Conservation (phyloP, 2,113 vertebrate genomes). For the Chionomys nivalis region DNA sequence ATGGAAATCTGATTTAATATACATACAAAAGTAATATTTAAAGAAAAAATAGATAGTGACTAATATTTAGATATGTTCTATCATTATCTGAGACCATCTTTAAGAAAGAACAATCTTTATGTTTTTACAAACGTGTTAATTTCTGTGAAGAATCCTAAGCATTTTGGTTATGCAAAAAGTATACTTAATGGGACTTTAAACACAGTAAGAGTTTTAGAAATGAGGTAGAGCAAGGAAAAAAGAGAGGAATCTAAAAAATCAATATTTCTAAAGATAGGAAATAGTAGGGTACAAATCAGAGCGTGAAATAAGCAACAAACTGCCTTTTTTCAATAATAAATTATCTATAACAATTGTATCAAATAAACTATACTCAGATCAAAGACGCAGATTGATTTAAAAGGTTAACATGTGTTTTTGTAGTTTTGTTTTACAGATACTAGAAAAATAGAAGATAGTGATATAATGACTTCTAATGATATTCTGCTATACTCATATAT, state of each 20-base stretch:
- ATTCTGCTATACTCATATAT: not conserved
- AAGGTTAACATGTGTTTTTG: slow-evolving; percentile 63
- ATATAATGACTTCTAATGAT: slow-evolving; percentile 14
- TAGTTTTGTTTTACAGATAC: slow-evolving; percentile 67
- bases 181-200: not conserved
- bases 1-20: not conserved
- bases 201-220: not conserved
- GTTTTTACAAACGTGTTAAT: not conserved
- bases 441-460: slow-evolving; percentile 63
- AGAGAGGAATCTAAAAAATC: not conserved
- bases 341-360: slow-evolving; percentile 59
- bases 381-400: slow-evolving; percentile 76
- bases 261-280: not conserved
- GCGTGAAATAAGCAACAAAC: slow-evolving; percentile 14
- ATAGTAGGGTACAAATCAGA: not conserved
- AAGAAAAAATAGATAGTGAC: not conserved
- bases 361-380: slow-evolving; percentile 52
- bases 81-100: not conserved
- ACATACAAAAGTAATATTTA: not conserved
- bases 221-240: not conserved
- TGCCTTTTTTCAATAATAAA: slow-evolving; percentile 37
- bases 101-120: not conserved
- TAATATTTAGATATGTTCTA: not conserved
- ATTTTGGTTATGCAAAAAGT: not conserved
- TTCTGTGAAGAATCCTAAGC: not conserved